Base-by-base conservation (phyloP, 2,797 vertebrate species). In the Melanotaenia boesemani region DNA sequence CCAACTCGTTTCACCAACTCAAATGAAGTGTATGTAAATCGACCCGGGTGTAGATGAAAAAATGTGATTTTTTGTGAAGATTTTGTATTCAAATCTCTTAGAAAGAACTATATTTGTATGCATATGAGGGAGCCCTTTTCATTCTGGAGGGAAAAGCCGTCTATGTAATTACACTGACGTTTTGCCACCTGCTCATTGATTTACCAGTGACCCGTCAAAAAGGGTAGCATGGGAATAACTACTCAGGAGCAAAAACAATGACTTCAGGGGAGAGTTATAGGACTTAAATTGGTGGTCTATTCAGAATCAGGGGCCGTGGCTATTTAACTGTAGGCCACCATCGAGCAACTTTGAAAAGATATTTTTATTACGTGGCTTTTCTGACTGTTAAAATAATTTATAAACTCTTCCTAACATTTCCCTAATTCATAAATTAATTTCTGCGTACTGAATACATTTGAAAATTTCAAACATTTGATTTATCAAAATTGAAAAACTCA, bases 131-230 rank as follows among this genome's bases (percentile, higher is more conserved):
- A 86, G 89, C 84, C 84, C 83, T 87, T 78, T 74, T 79, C 70
- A 73, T 84, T 88, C 85, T 90, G 84, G 89, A 91, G 90, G 91
- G 88, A 89, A 91, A 90, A 88, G 93, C 86, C 90, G 93, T 91
- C 92, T 91, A 94, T 96, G 97, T 97, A 97, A 98, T 98, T 97
- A 96, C 96, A 96, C 96, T 96, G 94, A 97, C 95, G 95, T 97
- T 95, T 95, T 94, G 95, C 96, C 97, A 98, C 97, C 97, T 98
- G 97, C 96, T 97, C 95, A 96, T 96, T 98, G 96, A 97, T 96
- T 95, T 94, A 95, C 94, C 96, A 97, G 96, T 98, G 98, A 99
- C 97, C 97, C 97, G 97, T 97, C 96, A 97, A 97, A 98, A 96
- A 97, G 96, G 95, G 96, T 96, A 96, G 96, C 97, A 97, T 99